These are phyloP conservation scores for Solen grandis DNA, from an alignment of 1,140 invertebrate genomes.

Conservation along the genomic window DNA sequence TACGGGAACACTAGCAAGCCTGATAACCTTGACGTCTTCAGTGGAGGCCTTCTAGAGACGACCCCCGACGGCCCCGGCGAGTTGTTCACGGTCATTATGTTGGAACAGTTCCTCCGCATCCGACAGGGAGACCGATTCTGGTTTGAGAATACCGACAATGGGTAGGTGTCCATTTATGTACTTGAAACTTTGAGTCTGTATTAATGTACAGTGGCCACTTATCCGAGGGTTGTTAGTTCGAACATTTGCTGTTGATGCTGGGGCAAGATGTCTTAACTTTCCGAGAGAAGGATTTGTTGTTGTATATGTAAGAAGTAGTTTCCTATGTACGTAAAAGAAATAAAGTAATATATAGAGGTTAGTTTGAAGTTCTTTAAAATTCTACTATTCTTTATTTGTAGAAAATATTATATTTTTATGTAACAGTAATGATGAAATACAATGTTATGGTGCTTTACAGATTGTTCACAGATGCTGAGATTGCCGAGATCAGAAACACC, in stretches of 20 bases:
- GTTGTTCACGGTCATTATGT: conserved; percentile 93
- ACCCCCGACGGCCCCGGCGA: conserved; percentile 88
- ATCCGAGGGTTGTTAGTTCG: background rate
- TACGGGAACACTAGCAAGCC: background rate
- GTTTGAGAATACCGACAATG: conserved; percentile 92
- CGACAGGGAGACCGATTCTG: conserved; percentile 97
- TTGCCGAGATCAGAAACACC: conserved; percentile 63
- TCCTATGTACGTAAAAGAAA: background rate
- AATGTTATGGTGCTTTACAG: no score
- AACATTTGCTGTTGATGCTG: background rate
- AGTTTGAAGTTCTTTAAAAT: background rate
- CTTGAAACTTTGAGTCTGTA: background rate
- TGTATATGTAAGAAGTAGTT: no score
- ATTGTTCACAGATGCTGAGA: conserved; percentile 65
- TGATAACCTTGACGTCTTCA: conserved; percentile 89
- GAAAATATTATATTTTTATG: no score
- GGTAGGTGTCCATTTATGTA: background rate
- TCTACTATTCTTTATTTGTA: no score
- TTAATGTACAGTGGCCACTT: background rate
- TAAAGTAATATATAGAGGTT: background rate
- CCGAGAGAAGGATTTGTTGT: no score
- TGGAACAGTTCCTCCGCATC: conserved; percentile 94
- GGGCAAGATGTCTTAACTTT: no score
- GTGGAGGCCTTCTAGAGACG: conserved; percentile 96
- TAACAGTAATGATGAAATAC: no score